Percentiles rank a stretch among this genome's conserved stretches.
These are phyloP conservation scores for Schizothorax lantsangensis DNA, from an alignment of 2,797 vertebrate species.

Conservation along the genomic window DNA sequence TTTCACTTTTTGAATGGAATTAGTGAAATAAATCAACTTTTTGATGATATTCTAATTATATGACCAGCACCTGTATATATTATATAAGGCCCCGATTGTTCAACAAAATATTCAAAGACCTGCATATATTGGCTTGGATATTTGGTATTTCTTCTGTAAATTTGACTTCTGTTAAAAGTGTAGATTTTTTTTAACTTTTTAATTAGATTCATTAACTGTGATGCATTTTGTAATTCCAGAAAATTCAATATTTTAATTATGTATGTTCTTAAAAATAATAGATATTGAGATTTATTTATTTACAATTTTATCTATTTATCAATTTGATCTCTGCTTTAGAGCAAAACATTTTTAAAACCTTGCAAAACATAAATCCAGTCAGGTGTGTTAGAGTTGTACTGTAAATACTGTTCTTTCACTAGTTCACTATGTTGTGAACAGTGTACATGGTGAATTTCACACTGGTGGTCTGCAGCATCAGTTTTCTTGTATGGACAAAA, in stretches of 20 bases:
- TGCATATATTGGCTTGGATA: neutral
- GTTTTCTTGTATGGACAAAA: neutral
- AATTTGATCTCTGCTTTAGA: neutral
- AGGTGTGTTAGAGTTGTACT: neutral
- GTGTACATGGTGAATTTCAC: neutral
- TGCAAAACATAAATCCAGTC: neutral
- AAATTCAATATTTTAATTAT: neutral
- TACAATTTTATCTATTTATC: neutral
- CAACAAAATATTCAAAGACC: neutral
- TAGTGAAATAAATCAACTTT: too few relatives aligned
- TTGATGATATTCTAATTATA: too few relatives aligned
- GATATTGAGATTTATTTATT: neutral
- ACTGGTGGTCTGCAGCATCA: neutral
- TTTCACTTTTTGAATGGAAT: too few relatives aligned
- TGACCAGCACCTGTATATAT: too few relatives aligned
- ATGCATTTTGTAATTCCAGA: neutral
- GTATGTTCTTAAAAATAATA: neutral
- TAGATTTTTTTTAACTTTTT: neutral
- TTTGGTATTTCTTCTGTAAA: neutral
- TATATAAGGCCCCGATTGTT: neutral
- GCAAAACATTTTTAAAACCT: neutral
- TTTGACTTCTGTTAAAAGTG: neutral
- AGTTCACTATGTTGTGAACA: neutral
- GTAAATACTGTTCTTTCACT: neutral
- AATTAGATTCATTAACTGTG: neutral